Conservation (phyloP, 2,113 vertebrate species). For the Alexandromys fortis region DNA sequence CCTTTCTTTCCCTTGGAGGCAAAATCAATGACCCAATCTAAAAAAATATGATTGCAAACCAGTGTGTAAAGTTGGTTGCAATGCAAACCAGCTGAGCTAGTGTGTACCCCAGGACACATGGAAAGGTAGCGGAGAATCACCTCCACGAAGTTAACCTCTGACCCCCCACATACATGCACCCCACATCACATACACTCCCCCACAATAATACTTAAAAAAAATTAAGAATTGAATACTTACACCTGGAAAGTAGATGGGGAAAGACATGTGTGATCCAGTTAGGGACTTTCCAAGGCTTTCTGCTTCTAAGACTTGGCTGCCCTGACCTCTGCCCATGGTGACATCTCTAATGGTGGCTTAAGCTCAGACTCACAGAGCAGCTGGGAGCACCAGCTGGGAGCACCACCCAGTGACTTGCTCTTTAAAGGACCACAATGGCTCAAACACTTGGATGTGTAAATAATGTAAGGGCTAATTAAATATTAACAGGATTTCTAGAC, state of each 20-base stretch:
- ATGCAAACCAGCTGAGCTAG: background rate
- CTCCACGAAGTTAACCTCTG: background rate
- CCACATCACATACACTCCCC: background rate
- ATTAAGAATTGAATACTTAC: background rate
- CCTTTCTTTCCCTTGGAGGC: background rate
- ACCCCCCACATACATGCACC: too few relatives aligned
- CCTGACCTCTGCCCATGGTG: background rate
- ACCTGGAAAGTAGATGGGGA: background rate
- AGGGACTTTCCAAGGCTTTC: background rate
- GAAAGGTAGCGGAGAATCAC: background rate
- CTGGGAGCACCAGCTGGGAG: background rate
- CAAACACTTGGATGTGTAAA: constrained; percentile 80
- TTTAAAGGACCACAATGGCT: constrained; percentile 81
- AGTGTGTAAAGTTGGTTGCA: background rate
- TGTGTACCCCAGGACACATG: background rate
- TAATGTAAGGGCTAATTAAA: constrained; percentile 85
- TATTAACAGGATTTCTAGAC: constrained; percentile 82
- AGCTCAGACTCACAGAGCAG: background rate
- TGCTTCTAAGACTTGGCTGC: background rate
- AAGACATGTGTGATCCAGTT: background rate
- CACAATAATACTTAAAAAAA: background rate
- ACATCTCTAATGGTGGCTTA: background rate
- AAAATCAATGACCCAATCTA: background rate
- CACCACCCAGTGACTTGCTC: constrained; percentile 75
- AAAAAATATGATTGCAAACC: background rate